Evolutionary conservation across 2,888 invertebrate genomes (phyloP), one percentile per base, ranked within the genome.

Genomic region (Drosophila atripex): DNA sequence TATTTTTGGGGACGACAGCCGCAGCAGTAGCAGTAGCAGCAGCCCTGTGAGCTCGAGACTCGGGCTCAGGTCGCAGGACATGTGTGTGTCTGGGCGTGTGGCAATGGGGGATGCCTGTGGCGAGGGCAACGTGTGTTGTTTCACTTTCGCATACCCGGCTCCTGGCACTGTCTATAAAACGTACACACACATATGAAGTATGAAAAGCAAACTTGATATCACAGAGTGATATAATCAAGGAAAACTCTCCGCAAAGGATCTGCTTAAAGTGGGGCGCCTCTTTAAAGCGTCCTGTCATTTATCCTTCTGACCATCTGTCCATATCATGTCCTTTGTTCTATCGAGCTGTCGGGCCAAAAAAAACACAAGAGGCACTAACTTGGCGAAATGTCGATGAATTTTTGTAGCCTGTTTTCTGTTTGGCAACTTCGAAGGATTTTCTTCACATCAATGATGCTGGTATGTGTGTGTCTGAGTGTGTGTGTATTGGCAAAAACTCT

Each of bases 1-100:
- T 80, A 80, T 86, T 82, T 80, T 86, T 86, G 86, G 83, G 77
- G 51, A 76, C 77, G 71, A 54, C 61, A 76, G 49, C 59, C 12
- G 43, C 23, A 21, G 56, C 18, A 30, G 25, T 54, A 21, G 56
- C 18, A 30, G 25, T 54, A 73, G 51, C 57, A 46, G 35, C 43
- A 52, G 63, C 65, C 65, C 43, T 52, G 43, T 23, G 58, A n/a
- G 43, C 43, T 43, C 43, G 21, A 12, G 43, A 43, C 21, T 21
- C 43, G 18, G 11, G 16, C 12, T 21, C 21, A 21, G 21, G 43
- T 41, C 39, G 47, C 28, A 65, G 64, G 64, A 65, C 39, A 41
- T 38, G 16, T 50, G 35, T n/a, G 30, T 43, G 35, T 38, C 43
- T 50, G 43, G 49, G 60, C 41, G 30, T 23, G 45, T 49, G 57